Evolutionary conservation across 2,888 invertebrate genomes (phyloP), one percentile per base, ranked within the genome.

Genomic region (Allygus modestus): DNA sequence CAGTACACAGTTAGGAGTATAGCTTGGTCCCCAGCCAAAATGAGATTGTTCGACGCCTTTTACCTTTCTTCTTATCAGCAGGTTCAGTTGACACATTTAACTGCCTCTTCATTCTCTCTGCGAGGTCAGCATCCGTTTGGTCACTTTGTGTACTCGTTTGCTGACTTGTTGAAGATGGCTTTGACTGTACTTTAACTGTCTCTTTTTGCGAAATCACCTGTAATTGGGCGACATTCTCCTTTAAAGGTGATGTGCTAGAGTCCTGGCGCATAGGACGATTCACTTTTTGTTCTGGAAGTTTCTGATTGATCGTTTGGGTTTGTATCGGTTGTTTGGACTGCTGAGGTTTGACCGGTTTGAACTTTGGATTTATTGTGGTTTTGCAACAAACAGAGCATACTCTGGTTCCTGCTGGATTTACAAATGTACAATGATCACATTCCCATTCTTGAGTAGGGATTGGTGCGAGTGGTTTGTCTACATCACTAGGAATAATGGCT

Each of bases 401-500:
- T 88, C 95, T 94, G 0, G 94, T 93, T 26, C 95, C 95, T 0
- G 95, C 91, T 85, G 95, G 95, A 89, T 98, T 98, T 1, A 97
- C 95, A 89, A 94, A 97, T 0, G 97, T 98, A 89, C 97, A 98
- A 89, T 97, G 96, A 89, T 97, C 96, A 90, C 97, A 98, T 87
- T 96, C 94, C 97, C 97, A 98, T 83, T 87, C 88, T 61, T 86
- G 87, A 46, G 86, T 87, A 17, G 87, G 87, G 31, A 87, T 79
- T 11, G 86, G 85, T 37, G 83, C 86, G 71, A 86, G 81, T 17
- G 84, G 65, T 51, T 86, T 82, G 83, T 86, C 87, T 33, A 87
- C 86, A 79, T 88, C 89, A 75, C 75, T 82, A 7, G 77, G 41
- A 46, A 51, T 46, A 43, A 28, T 46, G 12, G 43, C 20, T 58